phyloP scores from a whole-genome alignment of 2,113 vertebrate species.

The Megalops atlanticus region DNA sequence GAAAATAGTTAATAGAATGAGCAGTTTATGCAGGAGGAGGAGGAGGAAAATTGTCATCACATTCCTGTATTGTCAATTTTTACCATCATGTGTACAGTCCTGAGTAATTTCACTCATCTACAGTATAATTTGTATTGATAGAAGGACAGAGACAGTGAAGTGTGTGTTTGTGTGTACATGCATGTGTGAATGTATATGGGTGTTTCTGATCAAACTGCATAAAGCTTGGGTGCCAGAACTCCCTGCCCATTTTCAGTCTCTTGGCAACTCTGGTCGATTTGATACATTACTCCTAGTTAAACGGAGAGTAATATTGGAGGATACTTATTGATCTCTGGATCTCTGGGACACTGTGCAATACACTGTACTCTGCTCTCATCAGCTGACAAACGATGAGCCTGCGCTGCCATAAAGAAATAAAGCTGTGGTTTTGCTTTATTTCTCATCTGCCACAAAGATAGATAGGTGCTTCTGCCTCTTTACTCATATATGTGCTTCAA shows the following conservation, averaged over 20 bases:
- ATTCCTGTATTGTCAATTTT: neutral
- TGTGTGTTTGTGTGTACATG: neutral
- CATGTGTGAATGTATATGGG: neutral
- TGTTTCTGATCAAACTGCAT: neutral
- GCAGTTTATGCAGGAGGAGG: neutral
- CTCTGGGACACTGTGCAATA: slow-evolving; percentile 4
- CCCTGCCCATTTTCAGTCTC: neutral
- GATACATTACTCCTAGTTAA: slow-evolving; percentile 18
- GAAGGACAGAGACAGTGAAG: neutral
- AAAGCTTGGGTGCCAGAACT: neutral
- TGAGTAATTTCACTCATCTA: neutral
- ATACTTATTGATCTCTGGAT: slow-evolving; percentile 22
- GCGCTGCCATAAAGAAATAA: neutral
- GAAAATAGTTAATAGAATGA: neutral
- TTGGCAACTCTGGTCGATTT: slow-evolving; percentile 3
- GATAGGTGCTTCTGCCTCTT: neutral
- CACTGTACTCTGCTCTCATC: slow-evolving; percentile 3
- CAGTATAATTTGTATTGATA: neutral
- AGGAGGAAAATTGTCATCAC: neutral
- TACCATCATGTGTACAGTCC: neutral
- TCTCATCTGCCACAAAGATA: neutral
- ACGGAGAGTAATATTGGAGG: slow-evolving; percentile 19
- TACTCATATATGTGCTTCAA: neutral
- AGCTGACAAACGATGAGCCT: neutral
- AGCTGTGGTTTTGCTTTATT: neutral